Percentiles rank a stretch among this genome's conserved stretches.
Evolutionary conservation across 2,113 vertebrate genomes (phyloP).

Genomic region (Peromyscus leucopus): DNA sequence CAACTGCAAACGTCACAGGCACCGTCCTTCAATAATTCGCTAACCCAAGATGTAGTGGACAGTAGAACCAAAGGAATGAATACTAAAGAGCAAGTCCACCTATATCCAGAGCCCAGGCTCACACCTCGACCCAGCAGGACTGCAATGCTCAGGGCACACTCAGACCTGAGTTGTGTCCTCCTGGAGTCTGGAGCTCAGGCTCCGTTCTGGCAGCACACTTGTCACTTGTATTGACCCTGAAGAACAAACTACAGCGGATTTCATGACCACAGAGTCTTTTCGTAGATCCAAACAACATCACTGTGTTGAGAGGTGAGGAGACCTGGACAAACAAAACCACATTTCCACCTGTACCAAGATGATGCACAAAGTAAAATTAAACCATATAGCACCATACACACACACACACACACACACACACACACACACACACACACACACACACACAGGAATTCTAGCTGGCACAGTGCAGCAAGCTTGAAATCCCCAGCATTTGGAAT

Average conservation of each 20-base stretch:
- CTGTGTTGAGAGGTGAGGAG: background rate
- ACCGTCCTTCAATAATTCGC: background rate
- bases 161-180: background rate
- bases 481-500: background rate
- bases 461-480: background rate
- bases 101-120: background rate
- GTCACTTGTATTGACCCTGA: background rate
- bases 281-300: background rate
- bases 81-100: accelerated
- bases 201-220: background rate
- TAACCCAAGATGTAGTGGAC: background rate
- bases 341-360: background rate
- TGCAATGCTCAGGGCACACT: background rate
- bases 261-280: background rate
- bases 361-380: background rate
- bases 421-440: no score
- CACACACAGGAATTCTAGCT: no score
- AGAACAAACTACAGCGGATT: background rate
- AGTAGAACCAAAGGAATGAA: background rate
- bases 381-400: background rate
- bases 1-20: background rate
- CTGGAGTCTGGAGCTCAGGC: background rate
- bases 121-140: background rate
- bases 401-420: no score
- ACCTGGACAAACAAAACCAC: background rate